phyloP scores from a whole-genome alignment of 2,113 vertebrate species.

The Ictalurus furcatus region DNA sequence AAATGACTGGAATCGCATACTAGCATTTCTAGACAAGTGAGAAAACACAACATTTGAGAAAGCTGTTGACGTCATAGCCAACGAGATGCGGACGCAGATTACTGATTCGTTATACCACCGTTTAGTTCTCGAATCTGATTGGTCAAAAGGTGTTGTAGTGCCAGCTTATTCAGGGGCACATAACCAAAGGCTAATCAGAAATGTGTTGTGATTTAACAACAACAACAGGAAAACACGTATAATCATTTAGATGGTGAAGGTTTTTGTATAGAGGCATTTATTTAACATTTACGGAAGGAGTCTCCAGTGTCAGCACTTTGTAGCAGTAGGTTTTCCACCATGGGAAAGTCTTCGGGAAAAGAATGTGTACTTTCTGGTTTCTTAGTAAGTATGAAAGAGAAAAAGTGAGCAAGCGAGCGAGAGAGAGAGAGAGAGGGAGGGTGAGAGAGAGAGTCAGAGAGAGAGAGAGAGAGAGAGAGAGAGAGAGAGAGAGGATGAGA shows the following conservation, averaged over 20 bases:
- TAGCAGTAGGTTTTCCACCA: neutral
- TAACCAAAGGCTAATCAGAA: neutral
- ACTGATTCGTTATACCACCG: neutral
- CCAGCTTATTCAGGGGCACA: neutral
- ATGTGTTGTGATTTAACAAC: no score
- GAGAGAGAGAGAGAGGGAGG: no score
- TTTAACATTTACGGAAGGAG: neutral
- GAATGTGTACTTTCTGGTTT: no score
- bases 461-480: no score
- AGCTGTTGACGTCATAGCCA: slow-evolving; percentile 14
- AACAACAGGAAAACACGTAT: no score
- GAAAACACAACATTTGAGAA: slow-evolving; percentile 27
- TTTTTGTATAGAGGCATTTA: neutral
- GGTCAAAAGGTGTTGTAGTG: neutral
- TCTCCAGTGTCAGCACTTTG: neutral
- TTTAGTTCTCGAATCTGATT: neutral
- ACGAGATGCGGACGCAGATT: neutral
- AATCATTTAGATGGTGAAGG: neutral
- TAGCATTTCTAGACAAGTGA: slow-evolving; percentile 36
- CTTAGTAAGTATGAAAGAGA: no score
- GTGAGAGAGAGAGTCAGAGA: no score
- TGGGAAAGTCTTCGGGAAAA: no score
- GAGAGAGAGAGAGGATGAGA: no score
- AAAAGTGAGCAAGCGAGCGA: no score
- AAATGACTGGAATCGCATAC: slow-evolving; percentile 39